Evolutionary conservation across 1,140 invertebrate genomes (phyloP).

Genomic region (Lutraria rhynchaena): DNA sequence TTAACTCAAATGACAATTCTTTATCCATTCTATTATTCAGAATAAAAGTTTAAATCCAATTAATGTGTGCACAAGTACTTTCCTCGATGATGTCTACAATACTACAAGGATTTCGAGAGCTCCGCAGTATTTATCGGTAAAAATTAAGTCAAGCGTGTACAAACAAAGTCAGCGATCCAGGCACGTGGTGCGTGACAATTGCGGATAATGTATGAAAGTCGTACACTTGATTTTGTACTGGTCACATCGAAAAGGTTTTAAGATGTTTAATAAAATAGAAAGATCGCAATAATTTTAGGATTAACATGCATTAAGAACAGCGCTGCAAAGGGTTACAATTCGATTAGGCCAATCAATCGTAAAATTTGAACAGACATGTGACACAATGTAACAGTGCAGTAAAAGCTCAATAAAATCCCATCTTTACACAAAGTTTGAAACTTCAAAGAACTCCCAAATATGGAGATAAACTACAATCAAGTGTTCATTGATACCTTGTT

Average conservation of each 20-base stretch:
- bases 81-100: not conserved
- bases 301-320: slow-evolving; percentile 11
- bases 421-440: not conserved
- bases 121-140: slow-evolving; percentile 29
- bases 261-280: too few species aligned
- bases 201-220: slow-evolving; percentile 15
- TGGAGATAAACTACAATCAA: too few species aligned
- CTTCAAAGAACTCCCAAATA: not conserved
- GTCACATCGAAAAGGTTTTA: too few species aligned
- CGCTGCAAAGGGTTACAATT: not conserved
- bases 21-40: slow-evolving; percentile 7
- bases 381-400: slow-evolving; percentile 1
- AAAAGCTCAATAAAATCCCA: slow-evolving; percentile 21
- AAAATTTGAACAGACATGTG: slow-evolving; percentile 22
- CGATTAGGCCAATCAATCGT: not conserved
- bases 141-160: slow-evolving; percentile 8
- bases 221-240: too few species aligned
- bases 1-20: not conserved
- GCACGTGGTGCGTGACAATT: not conserved
- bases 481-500: too few species aligned
- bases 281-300: slow-evolving; percentile 33
- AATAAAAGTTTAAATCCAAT: slow-evolving; percentile 4
- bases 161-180: slow-evolving; percentile 1
- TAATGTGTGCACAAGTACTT: slow-evolving; percentile 1
- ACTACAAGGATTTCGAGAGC: not conserved